Evolutionary conservation across 2,888 invertebrate genomes (phyloP), one percentile per base, ranked within the genome.

Genomic region (Itoplectis maculator): DNA sequence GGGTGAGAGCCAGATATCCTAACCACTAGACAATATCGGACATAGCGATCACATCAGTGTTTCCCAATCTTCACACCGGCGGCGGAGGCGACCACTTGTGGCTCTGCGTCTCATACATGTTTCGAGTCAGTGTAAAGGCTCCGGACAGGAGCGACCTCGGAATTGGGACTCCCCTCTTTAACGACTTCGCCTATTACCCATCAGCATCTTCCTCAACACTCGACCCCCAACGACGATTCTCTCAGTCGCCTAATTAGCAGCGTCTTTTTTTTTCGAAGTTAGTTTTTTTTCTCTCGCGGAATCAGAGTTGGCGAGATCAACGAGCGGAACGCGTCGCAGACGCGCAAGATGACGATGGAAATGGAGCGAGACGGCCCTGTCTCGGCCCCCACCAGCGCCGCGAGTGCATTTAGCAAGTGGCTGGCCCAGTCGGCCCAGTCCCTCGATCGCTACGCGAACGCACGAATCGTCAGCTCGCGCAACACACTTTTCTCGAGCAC

Each of bases 371-470:
- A 73, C 82, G 76, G 76, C 72, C 76, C 80, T 83, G 82, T 63
- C 63, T 42, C 51, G 47, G 40, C 15, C 40, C 37, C 56, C 23
- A 20, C 68, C 42, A 35, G n/a, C n/a, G n/a, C 20, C 79, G 72
- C 75, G 68, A 78, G 59, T 68, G 23, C 69, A 82, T 59, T 85
- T 89, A 90, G 90, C 91, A 91, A 91, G 91, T 91, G 90, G 88
- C 89, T 85, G 86, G 81, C 80, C 83, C 54, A 13, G 51, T 35
- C 29, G 59, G 59, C 84, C 70, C 84, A 85, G 84, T 87, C 86
- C 76, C 77, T 87, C 87, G 87, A 90, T 89, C 86, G 87, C 84
- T 89, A 86, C 86, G 89, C 89, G 88, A 86, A 85, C 81, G 84
- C 84, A 86, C 90, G 84, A 88, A 86, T 87, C 87, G 85, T 82